Conservation (phyloP, 2,797 vertebrate species). For the Halcyon chelicuti region DNA sequence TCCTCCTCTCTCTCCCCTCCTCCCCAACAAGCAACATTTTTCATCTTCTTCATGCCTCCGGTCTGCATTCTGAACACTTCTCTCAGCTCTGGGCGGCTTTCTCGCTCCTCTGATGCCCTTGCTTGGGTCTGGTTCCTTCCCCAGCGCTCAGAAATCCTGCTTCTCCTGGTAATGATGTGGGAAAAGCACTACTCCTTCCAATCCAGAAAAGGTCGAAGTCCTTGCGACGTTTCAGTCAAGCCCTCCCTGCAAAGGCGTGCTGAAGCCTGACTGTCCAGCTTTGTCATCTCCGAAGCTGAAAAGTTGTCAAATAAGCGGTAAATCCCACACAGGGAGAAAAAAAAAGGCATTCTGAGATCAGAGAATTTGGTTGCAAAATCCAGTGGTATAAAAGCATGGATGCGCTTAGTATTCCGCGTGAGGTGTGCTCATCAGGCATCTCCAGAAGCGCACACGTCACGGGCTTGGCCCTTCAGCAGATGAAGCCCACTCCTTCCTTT, state of each 20-base stretch:
- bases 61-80: neutral
- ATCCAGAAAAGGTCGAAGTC: neutral
- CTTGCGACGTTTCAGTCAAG: neutral
- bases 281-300: neutral
- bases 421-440: neutral
- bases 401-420: neutral
- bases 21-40: neutral
- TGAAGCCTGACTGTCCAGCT: neutral
- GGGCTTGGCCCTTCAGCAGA: neutral
- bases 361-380: neutral
- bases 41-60: neutral
- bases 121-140: neutral
- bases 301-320: neutral
- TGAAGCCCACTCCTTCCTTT: neutral
- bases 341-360: neutral
- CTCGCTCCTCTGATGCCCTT: neutral
- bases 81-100: neutral
- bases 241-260: neutral
- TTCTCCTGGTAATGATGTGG: neutral
- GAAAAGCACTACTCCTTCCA: neutral
- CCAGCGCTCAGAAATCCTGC: neutral
- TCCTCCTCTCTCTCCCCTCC: neutral
- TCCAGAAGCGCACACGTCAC: neutral
- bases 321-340: neutral
- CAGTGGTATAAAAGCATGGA: neutral